Percentiles rank a stretch among this genome's conserved stretches.
These are phyloP conservation scores for Gasterosteus nipponicus DNA, from an alignment of 2,113 vertebrate species.

Conservation along the genomic window DNA sequence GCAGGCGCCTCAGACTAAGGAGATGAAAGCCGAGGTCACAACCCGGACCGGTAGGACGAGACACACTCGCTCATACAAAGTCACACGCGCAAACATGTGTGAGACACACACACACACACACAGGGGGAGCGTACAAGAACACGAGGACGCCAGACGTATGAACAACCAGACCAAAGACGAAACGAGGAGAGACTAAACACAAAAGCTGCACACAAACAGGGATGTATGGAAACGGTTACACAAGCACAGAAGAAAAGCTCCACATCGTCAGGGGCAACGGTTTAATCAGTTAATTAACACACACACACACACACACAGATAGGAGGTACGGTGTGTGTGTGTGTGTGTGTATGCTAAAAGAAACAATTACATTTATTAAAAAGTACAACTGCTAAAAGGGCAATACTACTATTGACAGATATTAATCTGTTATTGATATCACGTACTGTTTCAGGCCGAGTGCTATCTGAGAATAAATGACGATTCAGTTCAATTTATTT, in stretches of 20 bases:
- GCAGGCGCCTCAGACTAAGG: conserved; percentile 68
- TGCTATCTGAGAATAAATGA: too few species aligned
- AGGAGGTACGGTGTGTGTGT: conserved; percentile 4
- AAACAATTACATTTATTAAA: background rate
- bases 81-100: conserved; percentile 50
- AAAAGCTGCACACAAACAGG: conserved; percentile 2
- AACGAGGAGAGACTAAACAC: conserved; percentile 30
- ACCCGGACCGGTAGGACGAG: conserved; percentile 72
- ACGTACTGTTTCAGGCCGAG: too few species aligned
- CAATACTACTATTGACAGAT: background rate
- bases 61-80: conserved; percentile 43
- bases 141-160: conserved; percentile 51
- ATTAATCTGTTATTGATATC: too few species aligned
- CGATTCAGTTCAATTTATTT: too few species aligned
- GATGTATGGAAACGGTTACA: conserved; percentile 20
- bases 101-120: background rate
- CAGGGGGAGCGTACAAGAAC: conserved; percentile 15
- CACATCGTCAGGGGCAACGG: conserved; percentile 47
- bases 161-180: conserved; percentile 30
- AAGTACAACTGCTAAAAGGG: background rate
- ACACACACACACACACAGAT: conserved; percentile 20
- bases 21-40: conserved; percentile 79
- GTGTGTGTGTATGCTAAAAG: too few species aligned
- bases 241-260: conserved; percentile 18
- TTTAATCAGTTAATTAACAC: conserved; percentile 62